phyloP scores from a whole-genome alignment of 2,888 invertebrate genomes.

The Nemurella pictetii region DNA sequence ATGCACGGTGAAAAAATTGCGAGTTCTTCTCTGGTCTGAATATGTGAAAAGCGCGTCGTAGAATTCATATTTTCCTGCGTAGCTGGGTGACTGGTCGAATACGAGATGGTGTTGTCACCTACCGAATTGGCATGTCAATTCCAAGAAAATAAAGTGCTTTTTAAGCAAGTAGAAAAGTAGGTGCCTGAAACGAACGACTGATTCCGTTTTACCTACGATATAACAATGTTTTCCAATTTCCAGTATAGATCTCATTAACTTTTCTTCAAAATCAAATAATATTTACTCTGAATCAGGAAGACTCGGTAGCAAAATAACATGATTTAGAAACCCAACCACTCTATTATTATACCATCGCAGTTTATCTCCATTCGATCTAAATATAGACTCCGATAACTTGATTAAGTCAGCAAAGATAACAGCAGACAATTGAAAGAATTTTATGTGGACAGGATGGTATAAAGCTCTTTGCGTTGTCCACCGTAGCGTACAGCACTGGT shows the following conservation, averaged over 20 bases:
- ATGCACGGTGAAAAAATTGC: not conserved
- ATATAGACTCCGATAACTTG: not conserved
- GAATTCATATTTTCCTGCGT: not conserved
- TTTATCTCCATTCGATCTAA: not conserved
- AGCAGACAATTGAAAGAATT: not conserved
- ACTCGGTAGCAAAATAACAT: not conserved
- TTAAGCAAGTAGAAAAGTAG: no score
- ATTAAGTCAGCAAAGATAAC: not conserved
- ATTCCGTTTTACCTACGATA: not conserved
- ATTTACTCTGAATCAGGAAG: not conserved
- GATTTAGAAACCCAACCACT: not conserved
- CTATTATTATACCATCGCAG: not conserved
- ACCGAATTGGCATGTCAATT: not conserved
- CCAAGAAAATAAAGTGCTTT: not conserved
- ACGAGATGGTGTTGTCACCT: not conserved
- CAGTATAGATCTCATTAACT: not conserved
- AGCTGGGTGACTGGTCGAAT: not conserved
- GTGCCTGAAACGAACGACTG: not conserved
- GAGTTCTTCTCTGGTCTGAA: not conserved
- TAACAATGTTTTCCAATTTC: not conserved
- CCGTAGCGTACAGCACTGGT: not conserved
- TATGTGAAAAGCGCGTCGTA: not conserved
- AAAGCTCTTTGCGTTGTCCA: not conserved
- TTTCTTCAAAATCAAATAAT: not conserved
- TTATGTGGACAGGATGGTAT: not conserved